Evolutionary conservation across 2,888 invertebrate species (phyloP).

Genomic region (Temnothorax ravouxi): DNA sequence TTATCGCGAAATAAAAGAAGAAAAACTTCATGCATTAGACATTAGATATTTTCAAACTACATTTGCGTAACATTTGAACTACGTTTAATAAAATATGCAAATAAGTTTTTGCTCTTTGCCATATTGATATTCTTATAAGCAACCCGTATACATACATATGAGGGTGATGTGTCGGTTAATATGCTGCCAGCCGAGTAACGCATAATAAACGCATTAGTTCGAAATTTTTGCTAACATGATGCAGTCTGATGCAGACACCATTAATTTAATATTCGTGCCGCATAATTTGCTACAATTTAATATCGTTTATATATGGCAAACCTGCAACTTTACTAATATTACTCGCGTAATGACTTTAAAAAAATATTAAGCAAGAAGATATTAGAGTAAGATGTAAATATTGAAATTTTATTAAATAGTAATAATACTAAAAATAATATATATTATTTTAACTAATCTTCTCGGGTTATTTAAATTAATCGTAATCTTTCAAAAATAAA

Average conservation of each 20-base stretch:
- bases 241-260: slow-evolving; percentile 33
- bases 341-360: not conserved
- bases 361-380: slow-evolving; percentile 17
- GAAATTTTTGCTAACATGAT: slow-evolving; percentile 52
- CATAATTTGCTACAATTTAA: slow-evolving; percentile 52
- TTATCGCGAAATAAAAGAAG: not conserved
- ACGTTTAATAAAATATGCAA: slow-evolving; percentile 45
- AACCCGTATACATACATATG: not conserved
- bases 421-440: not conserved
- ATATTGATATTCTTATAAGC: slow-evolving; percentile 35
- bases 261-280: slow-evolving; percentile 55
- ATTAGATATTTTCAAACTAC: not conserved
- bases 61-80: slow-evolving; percentile 13
- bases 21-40: not conserved
- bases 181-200: slow-evolving; percentile 35
- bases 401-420: not conserved
- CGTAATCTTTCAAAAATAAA: not conserved
- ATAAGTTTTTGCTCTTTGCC: slow-evolving; percentile 16
- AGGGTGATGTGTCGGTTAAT: slow-evolving; percentile 27
- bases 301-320: slow-evolving; percentile 43
- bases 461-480: not conserved
- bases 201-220: slow-evolving; percentile 58
- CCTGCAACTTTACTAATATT: slow-evolving; percentile 1
- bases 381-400: not conserved
- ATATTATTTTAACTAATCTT: slow-evolving; percentile 1